A percentile compares a stretch with the other conserved stretches of the same genome.
phyloP scores from a whole-genome alignment of 2,797 vertebrate genomes.

The Pyrocephalus nanus region DNA sequence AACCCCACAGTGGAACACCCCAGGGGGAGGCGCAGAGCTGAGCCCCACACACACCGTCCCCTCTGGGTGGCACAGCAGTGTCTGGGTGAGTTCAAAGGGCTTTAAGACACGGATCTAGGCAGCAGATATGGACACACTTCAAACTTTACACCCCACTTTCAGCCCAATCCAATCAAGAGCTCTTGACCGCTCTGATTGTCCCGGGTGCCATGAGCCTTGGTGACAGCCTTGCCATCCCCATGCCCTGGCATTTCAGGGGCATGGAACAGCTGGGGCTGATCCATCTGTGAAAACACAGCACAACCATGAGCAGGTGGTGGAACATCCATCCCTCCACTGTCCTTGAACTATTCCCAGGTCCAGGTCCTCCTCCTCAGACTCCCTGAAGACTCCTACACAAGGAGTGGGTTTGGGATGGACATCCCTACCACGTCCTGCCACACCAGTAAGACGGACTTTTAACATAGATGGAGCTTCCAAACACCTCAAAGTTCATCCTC shows the following conservation, averaged over 20 bases:
- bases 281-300: background rate
- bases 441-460: background rate
- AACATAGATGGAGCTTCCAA: background rate
- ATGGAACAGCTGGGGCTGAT: background rate
- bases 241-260: background rate
- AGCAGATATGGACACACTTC: background rate
- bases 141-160: background rate
- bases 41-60: background rate
- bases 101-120: background rate
- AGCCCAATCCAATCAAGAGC: background rate
- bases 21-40: background rate
- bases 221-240: background rate
- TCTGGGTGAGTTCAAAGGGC: background rate
- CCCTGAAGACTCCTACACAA: background rate
- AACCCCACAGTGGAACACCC: accelerated
- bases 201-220: background rate
- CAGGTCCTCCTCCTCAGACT: background rate
- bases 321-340: background rate
- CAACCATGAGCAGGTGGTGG: background rate
- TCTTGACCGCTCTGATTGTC: background rate
- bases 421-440: background rate
- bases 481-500: background rate
- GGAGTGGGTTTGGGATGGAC: background rate
- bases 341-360: background rate
- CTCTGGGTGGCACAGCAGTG: background rate